These are phyloP conservation scores for Hystrix brachyura DNA, from an alignment of 2,113 vertebrate species.

Conservation along the genomic window DNA sequence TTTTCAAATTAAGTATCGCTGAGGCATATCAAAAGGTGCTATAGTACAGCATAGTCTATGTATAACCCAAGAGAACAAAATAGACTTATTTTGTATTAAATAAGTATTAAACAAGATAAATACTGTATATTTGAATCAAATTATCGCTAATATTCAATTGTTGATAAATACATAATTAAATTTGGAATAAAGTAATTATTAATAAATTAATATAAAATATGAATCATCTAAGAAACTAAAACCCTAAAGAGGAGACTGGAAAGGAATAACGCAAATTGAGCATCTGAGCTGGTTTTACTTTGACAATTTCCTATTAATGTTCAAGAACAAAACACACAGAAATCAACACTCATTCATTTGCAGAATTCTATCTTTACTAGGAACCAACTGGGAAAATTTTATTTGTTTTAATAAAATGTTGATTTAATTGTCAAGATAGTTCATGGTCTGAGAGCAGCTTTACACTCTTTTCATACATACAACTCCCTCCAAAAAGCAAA, in stretches of 20 bases:
- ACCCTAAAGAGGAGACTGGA: not conserved
- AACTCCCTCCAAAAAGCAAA: slow-evolving; percentile 74
- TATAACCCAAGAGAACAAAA: not conserved
- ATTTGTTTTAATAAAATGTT: slow-evolving; percentile 76
- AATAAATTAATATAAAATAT: not conserved
- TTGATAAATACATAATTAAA: slow-evolving; percentile 13
- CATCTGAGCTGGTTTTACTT: not conserved
- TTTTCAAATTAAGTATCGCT: not conserved
- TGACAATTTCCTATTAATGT: not conserved
- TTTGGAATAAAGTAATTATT: not conserved
- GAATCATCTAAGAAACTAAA: not conserved
- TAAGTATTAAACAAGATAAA: not conserved
- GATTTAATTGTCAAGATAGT: slow-evolving; percentile 79
- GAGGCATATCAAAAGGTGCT: not conserved
- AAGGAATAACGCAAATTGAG: not conserved
- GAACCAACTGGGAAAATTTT: not conserved
- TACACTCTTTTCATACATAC: not conserved
- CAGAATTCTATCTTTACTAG: not conserved
- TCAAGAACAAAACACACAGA: slow-evolving; percentile 39
- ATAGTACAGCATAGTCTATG: not conserved
- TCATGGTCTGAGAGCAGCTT: slow-evolving; percentile 60
- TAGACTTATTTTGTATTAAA: not conserved
- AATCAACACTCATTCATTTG: not conserved
- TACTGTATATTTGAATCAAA: slow-evolving; percentile 42
- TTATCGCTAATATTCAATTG: not conserved